A percentile compares a stretch with the other conserved stretches of the same genome.
Evolutionary conservation across 2,113 vertebrate species (phyloP).

Genomic region (Vulpes ferrilata): DNA sequence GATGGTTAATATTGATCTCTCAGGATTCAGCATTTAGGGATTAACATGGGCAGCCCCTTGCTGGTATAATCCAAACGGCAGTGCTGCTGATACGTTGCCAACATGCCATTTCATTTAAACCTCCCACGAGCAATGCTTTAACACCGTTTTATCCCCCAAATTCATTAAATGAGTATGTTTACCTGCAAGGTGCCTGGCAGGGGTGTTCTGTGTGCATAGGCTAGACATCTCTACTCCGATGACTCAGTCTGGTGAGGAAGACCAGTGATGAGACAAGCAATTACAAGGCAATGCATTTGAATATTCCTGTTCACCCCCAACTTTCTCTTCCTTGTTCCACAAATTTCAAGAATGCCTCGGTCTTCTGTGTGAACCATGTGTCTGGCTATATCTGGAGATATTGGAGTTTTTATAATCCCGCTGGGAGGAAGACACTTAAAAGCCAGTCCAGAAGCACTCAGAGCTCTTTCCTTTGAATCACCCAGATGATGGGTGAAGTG

Average conservation of each 20-base stretch:
- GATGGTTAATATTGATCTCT: background rate
- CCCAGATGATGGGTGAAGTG: background rate
- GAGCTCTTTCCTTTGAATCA: background rate
- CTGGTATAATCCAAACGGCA: background rate
- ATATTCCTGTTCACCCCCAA: background rate
- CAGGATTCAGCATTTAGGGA: background rate
- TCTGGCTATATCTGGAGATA: conserved; percentile 5
- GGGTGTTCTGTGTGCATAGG: background rate
- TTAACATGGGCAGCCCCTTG: background rate
- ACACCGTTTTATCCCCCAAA: background rate
- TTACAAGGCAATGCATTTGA: background rate
- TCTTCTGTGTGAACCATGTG: background rate
- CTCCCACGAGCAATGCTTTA: background rate
- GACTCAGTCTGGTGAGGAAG: background rate
- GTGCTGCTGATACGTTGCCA: background rate
- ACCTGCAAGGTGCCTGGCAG: background rate
- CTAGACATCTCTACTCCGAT: background rate
- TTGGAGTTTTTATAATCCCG: background rate
- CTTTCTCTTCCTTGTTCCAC: background rate
- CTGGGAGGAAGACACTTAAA: background rate
- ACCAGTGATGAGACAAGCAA: background rate
- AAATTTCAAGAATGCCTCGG: background rate
- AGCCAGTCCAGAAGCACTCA: background rate
- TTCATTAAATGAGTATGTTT: background rate
- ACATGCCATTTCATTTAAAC: background rate